Evolutionary conservation across 2,888 invertebrate species (phyloP).

Genomic region (Antheraea yamamai): DNA sequence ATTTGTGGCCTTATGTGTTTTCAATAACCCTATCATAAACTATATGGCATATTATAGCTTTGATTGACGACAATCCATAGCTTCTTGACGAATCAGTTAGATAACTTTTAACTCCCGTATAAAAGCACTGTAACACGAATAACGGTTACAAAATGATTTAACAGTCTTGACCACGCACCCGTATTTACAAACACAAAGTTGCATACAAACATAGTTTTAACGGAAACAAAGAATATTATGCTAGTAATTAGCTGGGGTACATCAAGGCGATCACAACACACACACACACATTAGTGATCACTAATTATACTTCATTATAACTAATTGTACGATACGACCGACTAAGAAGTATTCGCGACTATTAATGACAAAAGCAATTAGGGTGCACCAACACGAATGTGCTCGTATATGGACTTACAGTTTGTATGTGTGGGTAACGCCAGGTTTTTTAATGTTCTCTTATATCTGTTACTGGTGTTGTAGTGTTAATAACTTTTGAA

Average conservation of each 20-base stretch:
- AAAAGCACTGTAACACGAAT: background rate
- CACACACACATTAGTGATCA: slow-evolving; percentile 48
- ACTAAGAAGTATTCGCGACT: slow-evolving; percentile 80
- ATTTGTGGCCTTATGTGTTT: too few species aligned
- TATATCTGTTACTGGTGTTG: slow-evolving; percentile 25
- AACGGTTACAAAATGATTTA: background rate
- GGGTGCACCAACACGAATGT: slow-evolving; percentile 64
- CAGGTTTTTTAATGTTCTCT: slow-evolving; percentile 26
- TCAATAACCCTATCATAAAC: too few species aligned
- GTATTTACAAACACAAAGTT: background rate
- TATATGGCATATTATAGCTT: too few species aligned
- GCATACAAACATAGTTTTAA: slow-evolving; percentile 16
- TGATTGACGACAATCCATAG: too few species aligned
- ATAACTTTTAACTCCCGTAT: background rate
- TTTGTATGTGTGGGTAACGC: slow-evolving; percentile 23
- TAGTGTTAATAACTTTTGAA: slow-evolving; percentile 4
- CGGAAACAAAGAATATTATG: slow-evolving; percentile 11
- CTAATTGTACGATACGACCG: slow-evolving; percentile 77
- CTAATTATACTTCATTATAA: slow-evolving; percentile 80
- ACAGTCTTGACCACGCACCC: slow-evolving; percentile 2
- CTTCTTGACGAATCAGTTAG: too few species aligned
- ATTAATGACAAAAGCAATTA: slow-evolving; percentile 82
- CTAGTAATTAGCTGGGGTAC: slow-evolving; percentile 8
- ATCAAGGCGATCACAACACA: slow-evolving; percentile 22
- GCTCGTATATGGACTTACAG: slow-evolving; percentile 2